Conservation (phyloP, 2,113 vertebrate genomes). For the Rhodinocichla rosea region DNA sequence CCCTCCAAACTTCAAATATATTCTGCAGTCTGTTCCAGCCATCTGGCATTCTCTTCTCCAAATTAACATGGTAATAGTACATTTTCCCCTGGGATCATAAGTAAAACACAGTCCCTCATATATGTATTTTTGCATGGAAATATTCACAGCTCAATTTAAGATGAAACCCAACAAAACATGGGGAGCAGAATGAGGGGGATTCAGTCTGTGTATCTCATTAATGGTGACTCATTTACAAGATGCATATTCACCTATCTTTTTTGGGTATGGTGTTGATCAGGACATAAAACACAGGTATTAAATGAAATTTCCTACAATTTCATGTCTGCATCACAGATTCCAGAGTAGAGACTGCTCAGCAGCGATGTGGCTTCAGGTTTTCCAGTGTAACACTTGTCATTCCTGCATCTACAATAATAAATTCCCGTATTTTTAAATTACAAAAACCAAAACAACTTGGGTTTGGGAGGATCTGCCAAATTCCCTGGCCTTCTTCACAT, state of each 20-base stretch:
- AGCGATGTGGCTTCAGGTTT: background rate
- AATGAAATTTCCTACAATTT: background rate
- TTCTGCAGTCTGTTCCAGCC: background rate
- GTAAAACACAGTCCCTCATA: background rate
- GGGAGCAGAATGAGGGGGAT: background rate
- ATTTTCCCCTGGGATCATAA: background rate
- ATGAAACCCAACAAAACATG: background rate
- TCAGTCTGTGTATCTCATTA: background rate
- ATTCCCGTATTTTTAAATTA: background rate
- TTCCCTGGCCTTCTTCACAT: background rate
- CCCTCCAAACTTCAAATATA: background rate
- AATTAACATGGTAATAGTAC: background rate
- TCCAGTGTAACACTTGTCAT: background rate
- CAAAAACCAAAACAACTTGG: background rate
- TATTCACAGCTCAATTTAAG: background rate
- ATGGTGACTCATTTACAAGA: background rate
- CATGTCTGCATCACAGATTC: background rate
- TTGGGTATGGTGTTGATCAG: background rate
- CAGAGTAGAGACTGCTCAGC: background rate
- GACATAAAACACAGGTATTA: background rate
- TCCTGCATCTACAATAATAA: background rate
- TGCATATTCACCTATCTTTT: background rate
- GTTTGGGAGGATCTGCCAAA: background rate
- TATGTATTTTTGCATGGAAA: background rate
- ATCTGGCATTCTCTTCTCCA: background rate